A percentile compares a stretch with the other conserved stretches of the same genome.
Conservation (phyloP, 2,888 invertebrate species). For the Spodoptera picta region DNA sequence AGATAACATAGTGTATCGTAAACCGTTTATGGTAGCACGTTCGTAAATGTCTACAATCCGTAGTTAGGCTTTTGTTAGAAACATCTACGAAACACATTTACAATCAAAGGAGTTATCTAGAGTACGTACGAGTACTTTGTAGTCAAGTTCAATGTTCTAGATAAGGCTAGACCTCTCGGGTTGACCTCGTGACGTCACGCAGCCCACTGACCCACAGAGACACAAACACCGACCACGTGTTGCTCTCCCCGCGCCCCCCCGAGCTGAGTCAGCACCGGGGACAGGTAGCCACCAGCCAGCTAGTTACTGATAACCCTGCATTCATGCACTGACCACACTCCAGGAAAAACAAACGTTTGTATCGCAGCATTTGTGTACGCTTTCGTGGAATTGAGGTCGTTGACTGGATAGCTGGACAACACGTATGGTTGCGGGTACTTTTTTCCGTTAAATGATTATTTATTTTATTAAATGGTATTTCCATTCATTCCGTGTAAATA, state of each 20-base stretch:
- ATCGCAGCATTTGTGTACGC: conserved; percentile 1
- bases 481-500: too few relatives aligned
- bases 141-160: conserved; percentile 46
- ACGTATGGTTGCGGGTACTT: not conserved
- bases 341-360: conserved; percentile 12
- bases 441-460: too few relatives aligned
- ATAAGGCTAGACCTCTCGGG: conserved; percentile 19
- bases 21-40: too few relatives aligned
- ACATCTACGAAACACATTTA: not conserved
- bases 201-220: conserved; percentile 31
- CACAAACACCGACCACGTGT: conserved; percentile 42
- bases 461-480: too few relatives aligned
- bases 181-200: not conserved
- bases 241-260: conserved; percentile 6
- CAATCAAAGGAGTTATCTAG: conserved; percentile 7
- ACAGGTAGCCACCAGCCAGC: conserved; percentile 48
- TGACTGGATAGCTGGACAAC: conserved; percentile 4
- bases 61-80: too few relatives aligned
- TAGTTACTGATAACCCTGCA: conserved; percentile 24
- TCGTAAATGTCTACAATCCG: too few relatives aligned
- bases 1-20: too few relatives aligned
- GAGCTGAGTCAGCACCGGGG: conserved; percentile 29
- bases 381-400: conserved; percentile 21
- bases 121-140: conserved; percentile 8
- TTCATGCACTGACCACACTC: conserved; percentile 25